Evolutionary conservation across 2,113 vertebrate species (phyloP).

Genomic region (Herpetotheres cachinnans): DNA sequence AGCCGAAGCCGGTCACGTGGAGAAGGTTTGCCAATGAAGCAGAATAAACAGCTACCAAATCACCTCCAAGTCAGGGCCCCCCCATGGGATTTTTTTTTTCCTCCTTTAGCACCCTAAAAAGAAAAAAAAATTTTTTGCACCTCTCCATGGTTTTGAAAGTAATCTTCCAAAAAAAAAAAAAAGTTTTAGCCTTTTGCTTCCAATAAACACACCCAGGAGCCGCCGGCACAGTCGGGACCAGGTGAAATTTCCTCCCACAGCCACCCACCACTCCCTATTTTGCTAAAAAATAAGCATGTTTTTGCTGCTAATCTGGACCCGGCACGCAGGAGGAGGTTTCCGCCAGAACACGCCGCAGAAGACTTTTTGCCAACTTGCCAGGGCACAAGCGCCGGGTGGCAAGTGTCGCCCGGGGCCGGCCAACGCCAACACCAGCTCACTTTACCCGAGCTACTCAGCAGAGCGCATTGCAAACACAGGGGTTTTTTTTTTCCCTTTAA

Average conservation of each 20-base stretch:
- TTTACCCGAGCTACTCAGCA: not conserved
- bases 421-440: rapidly evolving
- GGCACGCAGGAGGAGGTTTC: not conserved
- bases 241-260: not conserved
- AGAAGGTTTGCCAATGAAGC: not conserved
- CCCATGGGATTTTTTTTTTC: rapidly evolving
- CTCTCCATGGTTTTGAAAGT: not conserved
- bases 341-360: not conserved
- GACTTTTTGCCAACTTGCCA: not conserved
- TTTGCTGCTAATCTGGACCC: not conserved
- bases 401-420: not conserved
- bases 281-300: not conserved
- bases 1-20: not conserved
- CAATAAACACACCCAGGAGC: rapidly evolving
- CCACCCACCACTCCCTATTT: not conserved
- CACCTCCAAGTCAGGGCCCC: not conserved
- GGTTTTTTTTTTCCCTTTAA: rapidly evolving
- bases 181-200: not conserved
- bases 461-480: not conserved
- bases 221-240: not conserved
- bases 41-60: not conserved
- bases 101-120: not conserved
- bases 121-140: not conserved
- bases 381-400: not conserved
- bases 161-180: not conserved